phyloP scores from a whole-genome alignment of 2,797 vertebrate genomes.

The Hoplostethus mediterraneus region DNA sequence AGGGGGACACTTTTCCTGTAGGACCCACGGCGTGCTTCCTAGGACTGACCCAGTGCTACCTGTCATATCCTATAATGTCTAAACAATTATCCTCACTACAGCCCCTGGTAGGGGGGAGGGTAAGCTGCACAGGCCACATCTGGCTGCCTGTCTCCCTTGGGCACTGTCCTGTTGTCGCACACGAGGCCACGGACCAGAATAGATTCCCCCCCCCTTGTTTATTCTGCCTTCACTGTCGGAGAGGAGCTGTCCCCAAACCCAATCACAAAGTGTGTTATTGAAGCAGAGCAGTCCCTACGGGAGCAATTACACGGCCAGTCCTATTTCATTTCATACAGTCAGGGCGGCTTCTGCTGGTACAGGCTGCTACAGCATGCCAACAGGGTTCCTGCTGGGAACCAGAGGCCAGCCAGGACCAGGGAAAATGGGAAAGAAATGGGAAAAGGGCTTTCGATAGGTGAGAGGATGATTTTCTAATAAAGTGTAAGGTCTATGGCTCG shows the following conservation, averaged over 20 bases:
- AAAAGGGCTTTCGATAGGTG: background rate
- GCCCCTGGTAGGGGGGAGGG: background rate
- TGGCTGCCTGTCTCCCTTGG: slow-evolving; percentile 32
- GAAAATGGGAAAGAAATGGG: background rate
- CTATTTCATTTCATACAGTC: slow-evolving; percentile 58
- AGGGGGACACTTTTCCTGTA: slow-evolving; percentile 14
- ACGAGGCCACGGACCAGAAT: slow-evolving; percentile 33
- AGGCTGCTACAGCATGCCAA: background rate
- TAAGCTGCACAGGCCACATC: slow-evolving; percentile 38
- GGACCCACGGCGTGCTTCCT: slow-evolving; percentile 15
- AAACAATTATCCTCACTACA: slow-evolving; percentile 33
- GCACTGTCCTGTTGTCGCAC: slow-evolving; percentile 18
- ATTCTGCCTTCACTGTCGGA: slow-evolving; percentile 35
- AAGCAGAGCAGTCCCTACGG: slow-evolving; percentile 51
- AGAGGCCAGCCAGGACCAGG: background rate
- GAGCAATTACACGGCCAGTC: slow-evolving; percentile 50
- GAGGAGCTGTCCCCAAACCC: slow-evolving; percentile 30
- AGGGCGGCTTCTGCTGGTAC: background rate
- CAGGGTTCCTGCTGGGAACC: slow-evolving; percentile 12
- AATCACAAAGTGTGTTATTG: slow-evolving; percentile 58
- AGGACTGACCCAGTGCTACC: slow-evolving; percentile 36
- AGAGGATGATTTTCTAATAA: slow-evolving; percentile 3
- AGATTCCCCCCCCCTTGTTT: slow-evolving; percentile 34
- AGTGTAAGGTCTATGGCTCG: background rate
- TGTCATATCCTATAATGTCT: slow-evolving; percentile 50